Conservation (phyloP, 2,888 invertebrate species). For the Colletes collaris region DNA sequence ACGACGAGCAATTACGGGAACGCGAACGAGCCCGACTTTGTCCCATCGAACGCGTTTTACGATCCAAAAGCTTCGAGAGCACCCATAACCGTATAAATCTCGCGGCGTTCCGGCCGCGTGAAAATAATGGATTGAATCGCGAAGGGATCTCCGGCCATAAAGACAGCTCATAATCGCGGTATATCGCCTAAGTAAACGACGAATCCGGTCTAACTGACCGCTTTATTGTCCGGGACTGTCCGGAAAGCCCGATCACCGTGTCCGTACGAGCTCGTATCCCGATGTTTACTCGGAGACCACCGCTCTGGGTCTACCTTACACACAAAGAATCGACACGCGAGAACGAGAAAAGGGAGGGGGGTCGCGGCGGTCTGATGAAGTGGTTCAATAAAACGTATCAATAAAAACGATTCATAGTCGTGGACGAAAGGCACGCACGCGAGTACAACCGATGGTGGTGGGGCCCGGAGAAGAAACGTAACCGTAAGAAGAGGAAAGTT, state of each 20-base stretch:
- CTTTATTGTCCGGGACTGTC: constrained; percentile 38
- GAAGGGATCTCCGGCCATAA: constrained; percentile 16
- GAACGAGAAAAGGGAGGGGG: constrained; percentile 5
- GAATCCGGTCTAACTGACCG: constrained; percentile 11
- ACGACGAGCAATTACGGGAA: constrained; percentile 11
- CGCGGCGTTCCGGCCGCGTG: neutral
- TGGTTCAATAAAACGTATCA: constrained; percentile 67
- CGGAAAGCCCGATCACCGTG: constrained; percentile 12
- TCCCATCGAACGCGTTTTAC: constrained; percentile 20
- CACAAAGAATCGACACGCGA: constrained; percentile 17
- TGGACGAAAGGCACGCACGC: constrained; percentile 52
- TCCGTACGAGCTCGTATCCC: constrained; percentile 7
- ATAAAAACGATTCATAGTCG: constrained; percentile 68
- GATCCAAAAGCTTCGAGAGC: constrained; percentile 1
- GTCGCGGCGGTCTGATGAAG: constrained; percentile 54
- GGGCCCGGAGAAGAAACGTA: constrained; percentile 48
- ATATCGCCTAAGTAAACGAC: constrained; percentile 14
- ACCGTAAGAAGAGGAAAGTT: constrained; percentile 67
- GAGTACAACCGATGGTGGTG: constrained; percentile 32
- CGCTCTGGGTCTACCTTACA: constrained; percentile 8
- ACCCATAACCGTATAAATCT: constrained; percentile 28
- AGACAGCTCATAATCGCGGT: constrained; percentile 47
- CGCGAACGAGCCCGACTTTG: constrained; percentile 1
- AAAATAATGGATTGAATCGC: constrained; percentile 46
- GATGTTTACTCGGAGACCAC: constrained; percentile 24